Percentiles rank a stretch among this genome's conserved stretches.
phyloP scores from a whole-genome alignment of 1,140 invertebrate species.

The Stegodyphus dumicola region DNA sequence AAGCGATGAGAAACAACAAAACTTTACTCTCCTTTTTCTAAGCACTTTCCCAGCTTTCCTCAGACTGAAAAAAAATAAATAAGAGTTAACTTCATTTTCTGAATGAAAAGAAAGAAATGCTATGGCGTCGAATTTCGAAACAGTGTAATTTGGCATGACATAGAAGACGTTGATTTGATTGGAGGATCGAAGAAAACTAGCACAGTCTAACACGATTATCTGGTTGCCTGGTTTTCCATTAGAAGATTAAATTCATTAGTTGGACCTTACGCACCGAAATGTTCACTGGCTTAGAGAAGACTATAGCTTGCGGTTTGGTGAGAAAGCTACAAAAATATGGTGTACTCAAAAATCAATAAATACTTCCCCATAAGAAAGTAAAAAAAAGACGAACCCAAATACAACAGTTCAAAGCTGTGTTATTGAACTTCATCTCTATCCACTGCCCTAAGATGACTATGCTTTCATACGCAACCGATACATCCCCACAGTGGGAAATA shows the following conservation, averaged over 20 bases:
- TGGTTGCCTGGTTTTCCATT: constrained; percentile 38
- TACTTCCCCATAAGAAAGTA: too few species aligned
- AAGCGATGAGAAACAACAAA: not conserved
- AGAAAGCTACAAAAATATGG: too few species aligned
- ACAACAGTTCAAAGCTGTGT: too few species aligned
- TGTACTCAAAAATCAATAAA: too few species aligned
- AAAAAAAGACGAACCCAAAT: too few species aligned
- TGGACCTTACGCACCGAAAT: constrained; percentile 6
- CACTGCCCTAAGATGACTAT: too few species aligned
- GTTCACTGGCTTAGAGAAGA: not conserved
- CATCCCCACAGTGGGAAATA: too few species aligned
- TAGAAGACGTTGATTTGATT: constrained; percentile 55
- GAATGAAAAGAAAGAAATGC: constrained; percentile 40
- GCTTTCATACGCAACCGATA: too few species aligned
- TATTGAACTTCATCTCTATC: too few species aligned
- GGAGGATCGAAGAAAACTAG: constrained; percentile 24
- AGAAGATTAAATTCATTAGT: constrained; percentile 59
- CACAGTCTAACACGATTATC: constrained; percentile 41
- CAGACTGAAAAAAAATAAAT: constrained; percentile 9
- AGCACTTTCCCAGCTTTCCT: constrained; percentile 2
- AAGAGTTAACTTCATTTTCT: constrained; percentile 40
- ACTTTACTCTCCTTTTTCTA: constrained; percentile 12
- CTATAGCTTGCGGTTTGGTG: too few species aligned
- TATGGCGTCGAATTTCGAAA: constrained; percentile 30
- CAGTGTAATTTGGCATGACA: constrained; percentile 53